Base-by-base conservation (phyloP, 2,888 invertebrate genomes). In the Drosophila aldrichi region DNA sequence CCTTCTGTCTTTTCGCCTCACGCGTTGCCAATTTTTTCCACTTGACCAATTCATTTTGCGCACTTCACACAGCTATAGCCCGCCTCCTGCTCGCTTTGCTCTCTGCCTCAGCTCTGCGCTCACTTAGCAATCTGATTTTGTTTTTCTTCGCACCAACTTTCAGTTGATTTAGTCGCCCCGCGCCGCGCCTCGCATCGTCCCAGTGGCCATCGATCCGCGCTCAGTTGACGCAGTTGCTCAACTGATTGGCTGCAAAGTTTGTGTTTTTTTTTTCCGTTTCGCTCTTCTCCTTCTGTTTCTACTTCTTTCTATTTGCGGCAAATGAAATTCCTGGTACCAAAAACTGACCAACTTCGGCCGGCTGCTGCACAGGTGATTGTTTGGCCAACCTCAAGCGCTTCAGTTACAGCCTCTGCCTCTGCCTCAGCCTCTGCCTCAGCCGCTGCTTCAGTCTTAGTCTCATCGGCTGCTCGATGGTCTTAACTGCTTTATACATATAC, bases 21-120 rank as follows among this genome's bases (percentile, higher is more conserved):
- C 55, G 67, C 66, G 46, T 72, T 88, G 74, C 74, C 83, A 88
- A 88, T 88, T 81, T 88, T 77, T 85, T 85, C 86, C 84, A 85
- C 88, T 88, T 85, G 84, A 85, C 84, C 84, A 88, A 85, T 88
- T 88, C 88, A 88, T 84, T 84, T 84, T 85, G 82, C 77, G 80
- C 81, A 75, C 79, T 79, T 78, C 72, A 66, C 78, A 67, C 63
- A 79, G 63, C 74, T 59, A 56, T 55, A 51, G 9, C 8, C 9
- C 32, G 2, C 32, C 32, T 32, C 32, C 32, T 32, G 32, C 2
- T 2, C 14, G 4, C 41, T 40, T 3, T 48, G 16, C 29, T 8
- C 18, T 16, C 16, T 5, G n/a, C 7, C 1, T 5, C 52, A 38
- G 6, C 36, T 16, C 34, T 12, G 10, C 43, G 38, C 48, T 52